These are phyloP conservation scores for Axinella damicornis DNA, from an alignment of 37 sponge, comb jelly and placozoan genomes.

Conservation along the genomic window DNA sequence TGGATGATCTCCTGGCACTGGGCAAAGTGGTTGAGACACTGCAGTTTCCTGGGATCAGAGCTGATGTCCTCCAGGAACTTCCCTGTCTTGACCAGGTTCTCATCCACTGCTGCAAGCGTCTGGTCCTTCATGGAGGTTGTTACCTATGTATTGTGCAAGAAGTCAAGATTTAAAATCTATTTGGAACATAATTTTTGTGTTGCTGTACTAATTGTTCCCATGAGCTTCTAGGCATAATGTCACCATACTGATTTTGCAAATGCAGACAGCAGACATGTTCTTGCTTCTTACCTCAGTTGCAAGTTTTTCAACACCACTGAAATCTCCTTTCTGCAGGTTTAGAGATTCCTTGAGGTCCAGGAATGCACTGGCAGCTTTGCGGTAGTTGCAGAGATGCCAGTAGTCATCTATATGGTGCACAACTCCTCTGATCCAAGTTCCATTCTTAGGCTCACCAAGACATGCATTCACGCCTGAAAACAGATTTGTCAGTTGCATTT, in stretches of 20 bases:
- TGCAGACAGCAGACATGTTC: too few relatives aligned
- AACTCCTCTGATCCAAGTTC: neutral
- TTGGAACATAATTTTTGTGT: neutral
- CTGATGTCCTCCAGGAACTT: conserved; percentile 27
- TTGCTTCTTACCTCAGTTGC: conserved; percentile 17
- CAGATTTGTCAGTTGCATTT: conserved; percentile 4
- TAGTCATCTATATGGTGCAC: neutral
- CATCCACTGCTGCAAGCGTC: conserved; percentile 4
- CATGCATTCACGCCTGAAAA: conserved; percentile 3
- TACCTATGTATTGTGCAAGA: neutral
- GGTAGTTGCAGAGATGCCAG: conserved; percentile 7
- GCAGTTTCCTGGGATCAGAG: neutral
- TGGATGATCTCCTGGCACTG: neutral
- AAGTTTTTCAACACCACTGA: conserved; percentile 30
- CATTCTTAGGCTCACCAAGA: neutral
- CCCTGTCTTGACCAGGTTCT: conserved; percentile 11
- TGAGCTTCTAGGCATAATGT: neutral
- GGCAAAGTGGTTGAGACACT: neutral
- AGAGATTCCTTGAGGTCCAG: conserved; percentile 8
- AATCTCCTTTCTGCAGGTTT: conserved; percentile 21
- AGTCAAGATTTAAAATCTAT: too few relatives aligned
- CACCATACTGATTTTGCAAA: too few relatives aligned
- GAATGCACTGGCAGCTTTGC: conserved; percentile 13
- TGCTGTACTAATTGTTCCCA: too few relatives aligned
- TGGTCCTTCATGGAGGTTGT: conserved; percentile 14